These are phyloP conservation scores for Thera britannica DNA, from an alignment of 2,888 invertebrate species.

Conservation along the genomic window DNA sequence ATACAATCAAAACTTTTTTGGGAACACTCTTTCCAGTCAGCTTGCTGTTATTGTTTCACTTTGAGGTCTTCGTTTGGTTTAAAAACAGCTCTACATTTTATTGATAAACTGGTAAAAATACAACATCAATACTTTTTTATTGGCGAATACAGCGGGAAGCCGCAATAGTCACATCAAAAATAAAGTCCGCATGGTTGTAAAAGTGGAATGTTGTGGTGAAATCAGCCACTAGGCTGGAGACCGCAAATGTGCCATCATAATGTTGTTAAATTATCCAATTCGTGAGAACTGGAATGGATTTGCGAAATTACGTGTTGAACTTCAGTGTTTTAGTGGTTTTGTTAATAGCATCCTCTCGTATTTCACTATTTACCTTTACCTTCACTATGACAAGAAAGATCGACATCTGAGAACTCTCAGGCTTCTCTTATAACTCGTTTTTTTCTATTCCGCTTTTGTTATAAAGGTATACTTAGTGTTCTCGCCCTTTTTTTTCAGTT, in stretches of 20 bases:
- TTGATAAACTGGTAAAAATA: not conserved
- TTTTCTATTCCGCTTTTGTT: not conserved
- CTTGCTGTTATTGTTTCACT: conserved; percentile 4
- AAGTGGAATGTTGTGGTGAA: conserved; percentile 24
- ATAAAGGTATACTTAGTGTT: no score
- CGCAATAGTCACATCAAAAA: conserved; percentile 6
- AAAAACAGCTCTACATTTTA: not conserved
- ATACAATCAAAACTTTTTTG: conserved; percentile 24
- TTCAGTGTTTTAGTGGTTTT: conserved; percentile 16
- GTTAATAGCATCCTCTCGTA: conserved; percentile 10
- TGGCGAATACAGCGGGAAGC: not conserved
- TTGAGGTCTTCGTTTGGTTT: conserved; percentile 7
- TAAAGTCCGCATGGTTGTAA: conserved; percentile 17
- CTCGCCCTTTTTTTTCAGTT: not conserved
- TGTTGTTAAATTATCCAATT: conserved; percentile 23
- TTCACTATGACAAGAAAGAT: not conserved
- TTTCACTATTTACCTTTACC: not conserved
- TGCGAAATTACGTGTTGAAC: conserved; percentile 17
- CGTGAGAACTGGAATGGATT: conserved; percentile 25
- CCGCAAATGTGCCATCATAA: conserved; percentile 25
- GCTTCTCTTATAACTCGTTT: not conserved
- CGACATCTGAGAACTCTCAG: not conserved
- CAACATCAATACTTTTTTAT: not conserved
- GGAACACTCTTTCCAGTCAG: conserved; percentile 12
- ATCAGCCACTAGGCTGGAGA: not conserved